Base-by-base conservation (phyloP, 35 echinoderm and acorn worm species). In the Chiridota heheva region DNA sequence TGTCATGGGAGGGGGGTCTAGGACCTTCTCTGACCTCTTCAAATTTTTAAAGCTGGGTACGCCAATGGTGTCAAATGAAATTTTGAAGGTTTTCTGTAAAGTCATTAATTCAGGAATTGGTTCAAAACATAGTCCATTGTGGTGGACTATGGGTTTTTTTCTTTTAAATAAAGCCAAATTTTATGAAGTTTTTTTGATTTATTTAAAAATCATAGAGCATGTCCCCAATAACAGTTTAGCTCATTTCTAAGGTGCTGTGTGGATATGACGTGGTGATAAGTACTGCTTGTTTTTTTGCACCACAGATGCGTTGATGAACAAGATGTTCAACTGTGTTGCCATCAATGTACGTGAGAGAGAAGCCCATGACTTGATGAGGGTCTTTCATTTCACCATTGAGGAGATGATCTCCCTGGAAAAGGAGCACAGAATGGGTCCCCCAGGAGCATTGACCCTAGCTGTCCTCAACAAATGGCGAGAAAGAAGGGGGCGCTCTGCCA, bases 291-390 rank as follows among this genome's bases (percentile, higher is more conserved):
- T n/a, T n/a, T n/a, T 58, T 85, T 42, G 64, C 47, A 57, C 36
- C 77, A 10, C 80, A 97, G 94, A 81, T 60, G 81, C 65, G 28
- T 72, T 97, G 20, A 53, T 97, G 63, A 51, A 53, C 43, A 87
- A 81, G 42, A 97, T 97, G 94, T 97, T 91, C 48, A 62, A 82
- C 2, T 91, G 89, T 33, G 89, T 91, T 6, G 90, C 94, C 1
- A 76, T 81, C 22, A 97, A 97, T 42, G 55, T 97, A 15, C 84
- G 88, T 36, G 88, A 97, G 38, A 37, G 94, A 24, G 89, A 97
- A 45, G 67, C 78, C n/a, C 89, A 91, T n/a, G 88, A 97, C 39
- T 58, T 97, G 64, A 97, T 97, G 94, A 77, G 94, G 32, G 94
- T 91, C 37, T 91, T 97, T 40, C 94, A 84, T 39, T 97, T 97